Conservation (phyloP, 2,113 vertebrate species). For the Eleginops maclovinus region DNA sequence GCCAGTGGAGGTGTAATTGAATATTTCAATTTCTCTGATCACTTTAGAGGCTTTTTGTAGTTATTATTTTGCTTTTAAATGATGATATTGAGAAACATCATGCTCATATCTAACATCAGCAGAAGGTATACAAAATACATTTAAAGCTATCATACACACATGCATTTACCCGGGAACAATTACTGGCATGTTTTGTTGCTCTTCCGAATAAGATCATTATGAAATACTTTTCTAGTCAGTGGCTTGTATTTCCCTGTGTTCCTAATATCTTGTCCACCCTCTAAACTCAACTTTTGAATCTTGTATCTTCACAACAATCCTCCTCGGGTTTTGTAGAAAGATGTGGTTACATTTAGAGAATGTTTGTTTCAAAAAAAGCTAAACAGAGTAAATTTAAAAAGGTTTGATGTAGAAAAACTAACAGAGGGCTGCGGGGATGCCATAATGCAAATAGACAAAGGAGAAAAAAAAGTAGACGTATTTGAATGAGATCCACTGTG, state of each 20-base stretch:
- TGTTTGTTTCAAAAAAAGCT: neutral
- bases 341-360: neutral
- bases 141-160: neutral
- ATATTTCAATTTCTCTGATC: neutral
- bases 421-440: conserved; percentile 19
- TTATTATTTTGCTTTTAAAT: neutral
- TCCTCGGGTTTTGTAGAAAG: neutral
- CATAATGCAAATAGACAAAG: conserved; percentile 43
- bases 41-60: neutral
- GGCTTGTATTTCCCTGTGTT: neutral
- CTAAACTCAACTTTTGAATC: neutral
- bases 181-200: neutral
- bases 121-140: neutral
- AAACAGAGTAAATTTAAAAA: neutral
- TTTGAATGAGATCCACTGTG: conserved; percentile 78
- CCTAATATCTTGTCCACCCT: conserved; percentile 6
- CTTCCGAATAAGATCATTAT: neutral
- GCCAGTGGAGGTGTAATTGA: neutral
- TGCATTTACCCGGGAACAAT: neutral
- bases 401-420: too few relatives aligned
- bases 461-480: conserved; percentile 39
- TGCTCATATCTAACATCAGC: neutral
- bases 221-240: neutral
- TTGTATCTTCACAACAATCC: neutral
- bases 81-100: neutral